Conservation (phyloP, 2,797 vertebrate species). For the Helicolenus hilgendorfi region DNA sequence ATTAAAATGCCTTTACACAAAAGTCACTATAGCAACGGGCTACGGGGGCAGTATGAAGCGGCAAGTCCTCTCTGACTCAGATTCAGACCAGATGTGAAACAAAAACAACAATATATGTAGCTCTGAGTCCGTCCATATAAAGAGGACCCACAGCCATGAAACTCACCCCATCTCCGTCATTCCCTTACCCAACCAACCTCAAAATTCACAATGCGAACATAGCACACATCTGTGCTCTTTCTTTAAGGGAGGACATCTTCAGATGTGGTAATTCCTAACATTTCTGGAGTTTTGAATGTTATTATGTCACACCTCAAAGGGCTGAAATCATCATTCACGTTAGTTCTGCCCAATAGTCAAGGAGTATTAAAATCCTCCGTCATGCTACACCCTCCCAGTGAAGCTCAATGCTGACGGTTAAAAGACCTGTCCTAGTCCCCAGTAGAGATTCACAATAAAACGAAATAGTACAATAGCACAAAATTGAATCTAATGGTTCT, state of each 20-base stretch:
- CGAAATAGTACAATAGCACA: not conserved
- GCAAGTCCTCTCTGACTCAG: conserved; percentile 32
- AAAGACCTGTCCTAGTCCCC: not conserved
- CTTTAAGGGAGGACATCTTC: not conserved
- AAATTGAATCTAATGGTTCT: not conserved
- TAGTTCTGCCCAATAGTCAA: not conserved
- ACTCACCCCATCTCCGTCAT: not conserved
- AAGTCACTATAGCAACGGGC: conserved; percentile 41
- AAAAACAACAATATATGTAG: conserved; percentile 12
- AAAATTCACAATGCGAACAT: not conserved
- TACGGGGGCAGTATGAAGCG: conserved; percentile 2
- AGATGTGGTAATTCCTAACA: not conserved
- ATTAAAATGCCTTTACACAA: conserved; percentile 45
- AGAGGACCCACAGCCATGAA: not conserved
- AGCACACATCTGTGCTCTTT: not conserved
- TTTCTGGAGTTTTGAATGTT: not conserved
- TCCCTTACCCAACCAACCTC: not conserved
- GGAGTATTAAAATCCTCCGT: not conserved
- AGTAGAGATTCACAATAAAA: not conserved
- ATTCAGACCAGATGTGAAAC: conserved; percentile 41
- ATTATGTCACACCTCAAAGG: not conserved
- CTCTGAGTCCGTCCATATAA: not conserved
- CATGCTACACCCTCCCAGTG: not conserved
- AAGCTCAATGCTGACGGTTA: not conserved
- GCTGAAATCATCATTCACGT: not conserved